Conservation (phyloP, 2,113 vertebrate genomes). For the Nettapus auritus region DNA sequence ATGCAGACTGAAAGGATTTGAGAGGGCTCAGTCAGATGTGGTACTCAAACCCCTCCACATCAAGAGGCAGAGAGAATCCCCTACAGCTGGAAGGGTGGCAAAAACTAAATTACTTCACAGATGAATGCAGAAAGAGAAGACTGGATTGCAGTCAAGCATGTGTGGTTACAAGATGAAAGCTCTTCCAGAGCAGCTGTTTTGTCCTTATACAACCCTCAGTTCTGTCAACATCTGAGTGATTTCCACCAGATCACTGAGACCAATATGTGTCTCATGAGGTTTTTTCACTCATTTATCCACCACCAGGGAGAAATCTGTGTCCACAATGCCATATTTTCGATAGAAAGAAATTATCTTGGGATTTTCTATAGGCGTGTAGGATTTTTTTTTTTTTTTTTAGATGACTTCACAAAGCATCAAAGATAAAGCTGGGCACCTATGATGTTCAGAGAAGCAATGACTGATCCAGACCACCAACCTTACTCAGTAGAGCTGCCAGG, state of each 20-base stretch:
- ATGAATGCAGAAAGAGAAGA: neutral
- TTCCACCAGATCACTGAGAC: neutral
- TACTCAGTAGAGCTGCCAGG: neutral
- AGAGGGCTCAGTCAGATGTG: neutral
- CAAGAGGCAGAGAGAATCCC: neutral
- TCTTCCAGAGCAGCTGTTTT: neutral
- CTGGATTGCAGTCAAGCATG: neutral
- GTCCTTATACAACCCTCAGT: neutral
- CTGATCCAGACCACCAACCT: neutral
- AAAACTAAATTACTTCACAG: neutral
- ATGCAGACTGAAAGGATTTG: neutral
- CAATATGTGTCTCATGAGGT: neutral
- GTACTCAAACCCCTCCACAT: neutral
- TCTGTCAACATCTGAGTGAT: neutral
- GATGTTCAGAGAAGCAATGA: neutral
- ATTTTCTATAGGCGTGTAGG: neutral
- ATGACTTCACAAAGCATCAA: neutral
- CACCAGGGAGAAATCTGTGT: neutral
- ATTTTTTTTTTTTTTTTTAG: neutral
- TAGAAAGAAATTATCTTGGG: neutral
- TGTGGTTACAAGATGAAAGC: neutral
- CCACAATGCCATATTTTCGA: neutral
- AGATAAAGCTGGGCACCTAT: neutral
- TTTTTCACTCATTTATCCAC: neutral
- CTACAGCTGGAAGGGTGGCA: neutral